Conservation (phyloP, 1,140 invertebrate species). For the Semibalanus balanoides region DNA sequence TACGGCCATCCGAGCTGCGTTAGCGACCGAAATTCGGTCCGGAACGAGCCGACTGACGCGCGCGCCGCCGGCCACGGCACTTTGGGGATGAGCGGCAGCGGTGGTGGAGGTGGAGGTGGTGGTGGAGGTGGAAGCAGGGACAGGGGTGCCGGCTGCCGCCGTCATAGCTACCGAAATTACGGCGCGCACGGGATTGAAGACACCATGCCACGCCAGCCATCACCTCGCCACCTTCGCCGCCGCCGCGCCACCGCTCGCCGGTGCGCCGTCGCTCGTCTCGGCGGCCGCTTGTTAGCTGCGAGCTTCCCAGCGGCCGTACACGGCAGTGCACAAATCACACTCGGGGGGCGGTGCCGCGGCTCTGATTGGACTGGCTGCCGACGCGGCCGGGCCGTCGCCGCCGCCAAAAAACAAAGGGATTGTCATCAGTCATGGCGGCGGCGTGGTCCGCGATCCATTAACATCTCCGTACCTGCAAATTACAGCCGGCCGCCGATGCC, state of each 20-base stretch:
- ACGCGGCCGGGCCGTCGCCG: neutral
- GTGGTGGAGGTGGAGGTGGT: too few species aligned
- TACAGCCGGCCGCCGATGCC: neutral
- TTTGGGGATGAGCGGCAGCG: neutral
- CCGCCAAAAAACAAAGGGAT: slow-evolving; percentile 1
- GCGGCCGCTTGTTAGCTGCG: neutral
- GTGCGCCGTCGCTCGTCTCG: too few species aligned
- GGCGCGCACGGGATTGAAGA: too few species aligned
- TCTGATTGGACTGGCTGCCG: neutral
- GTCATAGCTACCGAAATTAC: too few species aligned
- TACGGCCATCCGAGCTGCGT: neutral
- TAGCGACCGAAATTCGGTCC: neutral
- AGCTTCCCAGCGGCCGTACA: neutral
- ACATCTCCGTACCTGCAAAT: neutral
- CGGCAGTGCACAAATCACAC: neutral
- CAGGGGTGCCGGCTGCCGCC: too few species aligned
- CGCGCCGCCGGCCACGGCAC: neutral
- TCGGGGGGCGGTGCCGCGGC: too few species aligned
- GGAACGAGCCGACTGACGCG: neutral
- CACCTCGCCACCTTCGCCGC: too few species aligned
- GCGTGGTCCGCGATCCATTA: neutral
- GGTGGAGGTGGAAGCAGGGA: neutral
- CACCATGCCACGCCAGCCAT: too few species aligned
- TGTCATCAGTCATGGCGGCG: neutral
- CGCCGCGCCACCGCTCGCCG: too few species aligned